phyloP scores from a whole-genome alignment of 2,113 vertebrate species.

The Melanostigma gelatinosum region DNA sequence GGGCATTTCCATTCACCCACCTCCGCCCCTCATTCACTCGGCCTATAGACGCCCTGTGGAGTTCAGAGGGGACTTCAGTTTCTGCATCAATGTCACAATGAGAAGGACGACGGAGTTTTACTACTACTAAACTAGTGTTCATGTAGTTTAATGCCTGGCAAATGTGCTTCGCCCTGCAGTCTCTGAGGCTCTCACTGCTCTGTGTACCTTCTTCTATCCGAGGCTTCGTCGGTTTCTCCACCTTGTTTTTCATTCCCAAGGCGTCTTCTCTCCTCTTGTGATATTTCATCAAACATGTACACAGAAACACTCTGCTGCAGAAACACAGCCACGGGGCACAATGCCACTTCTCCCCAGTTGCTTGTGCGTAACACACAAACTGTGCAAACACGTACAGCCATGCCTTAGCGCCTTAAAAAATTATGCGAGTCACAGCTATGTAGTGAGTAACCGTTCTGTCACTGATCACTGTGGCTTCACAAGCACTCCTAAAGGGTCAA shows the following conservation, averaged over 20 bases:
- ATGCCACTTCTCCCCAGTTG: conserved; percentile 4
- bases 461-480: conserved; percentile 29
- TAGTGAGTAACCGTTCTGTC: conserved; percentile 24
- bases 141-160: too few relatives aligned
- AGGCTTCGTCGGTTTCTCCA: background rate
- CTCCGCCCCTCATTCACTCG: conserved; percentile 12
- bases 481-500: conserved; percentile 1
- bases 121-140: background rate
- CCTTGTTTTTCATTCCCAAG: background rate
- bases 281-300: conserved; percentile 21
- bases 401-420: conserved; percentile 44
- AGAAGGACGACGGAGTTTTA: background rate
- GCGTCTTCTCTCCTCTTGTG: conserved; percentile 19
- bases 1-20: conserved; percentile 40
- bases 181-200: background rate
- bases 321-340: conserved; percentile 11
- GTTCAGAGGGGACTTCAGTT: conserved; percentile 32
- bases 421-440: conserved; percentile 51
- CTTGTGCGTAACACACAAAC: conserved; percentile 32
- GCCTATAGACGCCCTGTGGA: conserved; percentile 15
- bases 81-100: conserved; percentile 3
- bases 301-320: conserved; percentile 13
- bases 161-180: background rate
- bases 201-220: background rate
- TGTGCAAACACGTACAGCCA: conserved; percentile 28